Base-by-base conservation (phyloP, 92 coral and sea anemone genomes). In the Porites lobata region DNA sequence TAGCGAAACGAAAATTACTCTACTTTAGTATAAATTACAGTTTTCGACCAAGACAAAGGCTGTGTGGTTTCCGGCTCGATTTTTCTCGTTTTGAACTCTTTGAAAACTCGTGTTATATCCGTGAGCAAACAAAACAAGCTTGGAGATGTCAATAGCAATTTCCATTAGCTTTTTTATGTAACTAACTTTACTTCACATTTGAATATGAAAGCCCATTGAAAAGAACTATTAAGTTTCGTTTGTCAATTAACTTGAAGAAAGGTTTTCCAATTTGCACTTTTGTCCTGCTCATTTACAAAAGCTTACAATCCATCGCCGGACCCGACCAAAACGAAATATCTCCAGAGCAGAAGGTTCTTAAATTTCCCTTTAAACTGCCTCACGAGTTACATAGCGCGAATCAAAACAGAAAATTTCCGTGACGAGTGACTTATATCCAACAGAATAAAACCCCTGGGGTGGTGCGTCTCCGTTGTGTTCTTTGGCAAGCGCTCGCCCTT, bases 131-230 rank as follows among this genome's bases (percentile, higher is more conserved):
- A 84, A 73, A 74, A 65, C 80, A 54, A 75, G 62, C 70, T 66
- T 63, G 17, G 22, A 84, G 80, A 84, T 84, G 87, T 84, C 87
- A 84, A 74, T 84, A 22, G 80, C 87, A 73, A 74, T 84, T 84
- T 78, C 89, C 92, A 91, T 91, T 91, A 87, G 89, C 83, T 85
- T 89, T 83, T 82, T 77, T 83, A 81, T 91, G 77, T 91, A 87
- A 87, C 91, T 78, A 81, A 87, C 87, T 87, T 73, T 76, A 77
- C 72, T 83, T 47, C 75, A n/a, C 78, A 91, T 91, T 91, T 87
- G 79, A 91, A 91, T 91, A 91, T 91, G 92, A 91, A 91, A 76
- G 89, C 88, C 85, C 79, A 62, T 87, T 85, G 86, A 83, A 50
- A 69, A 38, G 68, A 76, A 91, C 86, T 87, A 76, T 87, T 82